Conservation (phyloP, 2,113 vertebrate species). For the Malurus elegans region DNA sequence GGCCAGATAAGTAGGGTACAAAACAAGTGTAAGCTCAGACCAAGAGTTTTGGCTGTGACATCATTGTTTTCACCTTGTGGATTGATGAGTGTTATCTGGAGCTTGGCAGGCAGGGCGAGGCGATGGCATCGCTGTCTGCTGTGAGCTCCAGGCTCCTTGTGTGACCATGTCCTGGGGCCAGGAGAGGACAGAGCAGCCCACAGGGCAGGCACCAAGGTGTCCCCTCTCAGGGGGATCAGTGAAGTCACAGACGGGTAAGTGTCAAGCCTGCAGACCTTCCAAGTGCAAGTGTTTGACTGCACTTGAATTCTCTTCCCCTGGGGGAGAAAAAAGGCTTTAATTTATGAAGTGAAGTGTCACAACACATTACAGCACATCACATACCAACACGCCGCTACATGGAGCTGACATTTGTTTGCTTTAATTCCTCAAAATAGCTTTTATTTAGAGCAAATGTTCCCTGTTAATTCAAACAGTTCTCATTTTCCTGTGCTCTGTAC, state of each 20-base stretch:
- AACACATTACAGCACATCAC: constrained; percentile 66
- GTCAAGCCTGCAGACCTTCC: constrained; percentile 54
- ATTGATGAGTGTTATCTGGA: neutral
- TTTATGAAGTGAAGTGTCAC: constrained; percentile 72
- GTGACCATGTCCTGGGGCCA: neutral
- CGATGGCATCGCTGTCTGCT: accelerated
- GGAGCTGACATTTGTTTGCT: constrained; percentile 67
- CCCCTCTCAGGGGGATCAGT: neutral
- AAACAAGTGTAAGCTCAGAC: neutral
- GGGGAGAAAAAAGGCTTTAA: constrained; percentile 66
- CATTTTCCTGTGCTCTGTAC: constrained; percentile 25
- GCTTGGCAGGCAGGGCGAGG: neutral
- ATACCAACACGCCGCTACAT: constrained; percentile 44
- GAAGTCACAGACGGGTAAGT: constrained; percentile 2
- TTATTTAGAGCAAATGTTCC: constrained; percentile 71
- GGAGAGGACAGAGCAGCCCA: neutral
- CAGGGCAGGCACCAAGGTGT: neutral
- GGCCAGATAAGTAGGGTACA: accelerated
- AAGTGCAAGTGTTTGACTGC: constrained; percentile 60
- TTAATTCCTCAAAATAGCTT: constrained; percentile 72
- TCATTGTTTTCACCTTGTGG: neutral
- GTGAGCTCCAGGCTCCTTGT: neutral
- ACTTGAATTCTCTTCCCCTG: constrained; percentile 52
- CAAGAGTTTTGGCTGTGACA: neutral
- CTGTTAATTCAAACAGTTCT: constrained; percentile 56